phyloP scores from a whole-genome alignment of 2,888 invertebrate genomes.

The Tipula lateralis region DNA sequence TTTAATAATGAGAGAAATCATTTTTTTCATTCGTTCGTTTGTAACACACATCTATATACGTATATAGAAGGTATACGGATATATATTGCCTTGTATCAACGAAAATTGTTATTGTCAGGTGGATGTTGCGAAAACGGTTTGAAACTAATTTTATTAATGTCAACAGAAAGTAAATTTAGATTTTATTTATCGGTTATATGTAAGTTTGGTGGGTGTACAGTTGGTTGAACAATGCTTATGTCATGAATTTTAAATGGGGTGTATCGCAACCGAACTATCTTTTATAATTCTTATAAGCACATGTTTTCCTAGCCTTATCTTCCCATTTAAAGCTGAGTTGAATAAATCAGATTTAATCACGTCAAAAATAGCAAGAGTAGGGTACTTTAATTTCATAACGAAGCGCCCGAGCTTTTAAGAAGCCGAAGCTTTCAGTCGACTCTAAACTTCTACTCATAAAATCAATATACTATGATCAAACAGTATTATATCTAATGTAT shows the following conservation, averaged over 20 bases:
- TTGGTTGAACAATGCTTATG: background rate
- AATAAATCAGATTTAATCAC: too few relatives aligned
- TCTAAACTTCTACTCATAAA: too few relatives aligned
- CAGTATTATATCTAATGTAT: too few relatives aligned
- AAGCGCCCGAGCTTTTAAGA: too few relatives aligned
- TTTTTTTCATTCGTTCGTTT: background rate
- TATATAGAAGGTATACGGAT: background rate
- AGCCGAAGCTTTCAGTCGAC: too few relatives aligned
- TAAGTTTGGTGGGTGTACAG: background rate
- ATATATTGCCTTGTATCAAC: background rate
- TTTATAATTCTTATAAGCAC: too few relatives aligned
- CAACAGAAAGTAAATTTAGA: background rate
- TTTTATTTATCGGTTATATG: background rate
- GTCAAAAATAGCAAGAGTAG: too few relatives aligned
- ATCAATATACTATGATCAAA: too few relatives aligned
- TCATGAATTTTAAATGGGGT: background rate
- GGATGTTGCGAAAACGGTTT: background rate
- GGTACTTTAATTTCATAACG: too few relatives aligned
- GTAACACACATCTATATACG: background rate
- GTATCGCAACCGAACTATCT: too few relatives aligned
- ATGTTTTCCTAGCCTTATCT: too few relatives aligned
- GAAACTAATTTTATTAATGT: background rate
- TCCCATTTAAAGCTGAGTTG: too few relatives aligned
- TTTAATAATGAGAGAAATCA: conserved; percentile 20
- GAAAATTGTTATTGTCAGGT: background rate